Conservation (phyloP, 2,888 invertebrate species). For the Ophioninae sp. region DNA sequence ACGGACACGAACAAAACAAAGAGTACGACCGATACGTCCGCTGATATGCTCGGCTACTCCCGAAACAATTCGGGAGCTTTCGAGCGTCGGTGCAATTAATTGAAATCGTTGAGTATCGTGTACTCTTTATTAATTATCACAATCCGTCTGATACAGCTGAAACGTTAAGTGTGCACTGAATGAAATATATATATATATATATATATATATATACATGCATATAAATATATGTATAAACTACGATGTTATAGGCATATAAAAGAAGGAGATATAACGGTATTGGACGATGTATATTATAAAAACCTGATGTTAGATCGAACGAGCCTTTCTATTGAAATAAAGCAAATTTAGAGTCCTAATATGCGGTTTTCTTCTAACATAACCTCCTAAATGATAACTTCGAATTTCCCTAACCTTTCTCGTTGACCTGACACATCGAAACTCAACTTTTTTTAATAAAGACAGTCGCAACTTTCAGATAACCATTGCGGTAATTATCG, state of each 20-base stretch:
- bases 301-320: conserved; percentile 48
- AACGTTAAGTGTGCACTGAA: conserved; percentile 50
- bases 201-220: conserved; percentile 16
- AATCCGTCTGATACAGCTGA: conserved; percentile 57
- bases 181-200: conserved; percentile 29
- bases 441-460: too few relatives aligned
- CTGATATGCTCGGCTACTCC: background rate
- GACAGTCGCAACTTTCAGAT: too few relatives aligned
- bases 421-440: too few relatives aligned
- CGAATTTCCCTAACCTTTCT: background rate
- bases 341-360: conserved; percentile 49
- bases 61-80: background rate
- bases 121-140: conserved; percentile 37
- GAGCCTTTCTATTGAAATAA: conserved; percentile 61
- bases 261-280: conserved; percentile 37
- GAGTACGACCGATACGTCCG: conserved; percentile 1
- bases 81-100: conserved; percentile 16
- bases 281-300: conserved; percentile 38
- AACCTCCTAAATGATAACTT: background rate
- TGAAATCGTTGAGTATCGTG: background rate
- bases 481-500: too few relatives aligned
- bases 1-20: background rate
- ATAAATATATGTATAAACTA: conserved; percentile 20
- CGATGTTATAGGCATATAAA: conserved; percentile 44
- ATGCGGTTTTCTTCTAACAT: background rate